Conservation (phyloP, 2,797 vertebrate species). For the Dendrocincla fuliginosa region DNA sequence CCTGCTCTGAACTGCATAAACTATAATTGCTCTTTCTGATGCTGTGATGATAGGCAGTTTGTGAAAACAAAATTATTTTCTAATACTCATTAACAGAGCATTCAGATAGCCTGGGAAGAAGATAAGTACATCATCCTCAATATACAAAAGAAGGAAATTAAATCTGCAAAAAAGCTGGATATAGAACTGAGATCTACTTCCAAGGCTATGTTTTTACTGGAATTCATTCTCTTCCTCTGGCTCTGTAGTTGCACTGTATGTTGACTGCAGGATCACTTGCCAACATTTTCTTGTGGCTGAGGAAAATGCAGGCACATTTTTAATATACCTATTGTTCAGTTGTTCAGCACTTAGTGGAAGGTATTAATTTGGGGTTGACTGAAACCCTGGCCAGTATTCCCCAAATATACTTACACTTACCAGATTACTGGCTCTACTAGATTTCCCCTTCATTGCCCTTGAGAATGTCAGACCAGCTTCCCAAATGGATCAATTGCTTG, state of each 20-base stretch:
- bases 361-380: background rate
- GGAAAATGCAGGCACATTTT: background rate
- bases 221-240: background rate
- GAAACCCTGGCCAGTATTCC: background rate
- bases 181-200: background rate
- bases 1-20: background rate
- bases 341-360: background rate
- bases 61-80: slow-evolving; percentile 9
- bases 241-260: background rate
- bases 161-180: background rate
- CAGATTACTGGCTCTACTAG: background rate
- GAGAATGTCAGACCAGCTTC: background rate
- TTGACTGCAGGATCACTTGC: background rate
- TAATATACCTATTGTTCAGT: background rate
- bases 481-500: background rate
- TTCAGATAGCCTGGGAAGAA: background rate
- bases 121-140: background rate
- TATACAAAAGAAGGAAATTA: background rate
- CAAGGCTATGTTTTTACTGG: background rate
- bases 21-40: slow-evolving; percentile 5
- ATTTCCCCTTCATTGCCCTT: background rate
- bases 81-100: slow-evolving; percentile 1
- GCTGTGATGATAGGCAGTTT: background rate
- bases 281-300: background rate
- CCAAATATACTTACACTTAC: background rate